Percentiles rank a stretch among this genome's conserved stretches.
phyloP scores from a whole-genome alignment of 2,888 invertebrate genomes.

The Eremobia ochroleuca region DNA sequence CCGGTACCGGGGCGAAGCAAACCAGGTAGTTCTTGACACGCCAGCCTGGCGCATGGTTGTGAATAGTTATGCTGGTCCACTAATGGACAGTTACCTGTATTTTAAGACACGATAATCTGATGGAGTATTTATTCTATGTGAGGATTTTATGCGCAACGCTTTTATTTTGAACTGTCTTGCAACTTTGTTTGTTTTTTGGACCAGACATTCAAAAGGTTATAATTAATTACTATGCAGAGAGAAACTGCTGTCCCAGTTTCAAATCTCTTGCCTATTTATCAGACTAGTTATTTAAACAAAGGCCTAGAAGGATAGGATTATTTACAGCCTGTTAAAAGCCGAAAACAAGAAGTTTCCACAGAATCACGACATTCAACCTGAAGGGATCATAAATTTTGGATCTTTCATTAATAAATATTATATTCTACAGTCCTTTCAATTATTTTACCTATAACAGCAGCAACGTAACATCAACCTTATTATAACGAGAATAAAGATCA shows the following conservation, averaged over 20 bases:
- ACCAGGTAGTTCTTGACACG: too few species aligned
- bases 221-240: neutral
- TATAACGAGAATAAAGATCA: neutral
- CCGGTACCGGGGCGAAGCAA: neutral
- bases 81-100: neutral
- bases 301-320: neutral
- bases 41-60: neutral
- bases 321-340: neutral
- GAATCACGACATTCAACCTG: neutral
- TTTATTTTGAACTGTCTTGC: neutral
- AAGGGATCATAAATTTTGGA: neutral
- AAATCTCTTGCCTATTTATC: neutral
- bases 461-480: neutral
- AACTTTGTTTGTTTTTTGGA: neutral
- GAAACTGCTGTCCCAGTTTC: neutral
- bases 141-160: neutral
- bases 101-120: neutral
- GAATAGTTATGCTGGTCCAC: neutral
- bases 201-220: neutral
- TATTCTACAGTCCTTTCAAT: neutral
- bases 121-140: neutral
- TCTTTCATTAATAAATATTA: neutral
- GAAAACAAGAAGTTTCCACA: neutral
- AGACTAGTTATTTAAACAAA: neutral
- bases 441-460: neutral